phyloP scores from a whole-genome alignment of 2,113 vertebrate genomes.

The Blennius ocellaris region DNA sequence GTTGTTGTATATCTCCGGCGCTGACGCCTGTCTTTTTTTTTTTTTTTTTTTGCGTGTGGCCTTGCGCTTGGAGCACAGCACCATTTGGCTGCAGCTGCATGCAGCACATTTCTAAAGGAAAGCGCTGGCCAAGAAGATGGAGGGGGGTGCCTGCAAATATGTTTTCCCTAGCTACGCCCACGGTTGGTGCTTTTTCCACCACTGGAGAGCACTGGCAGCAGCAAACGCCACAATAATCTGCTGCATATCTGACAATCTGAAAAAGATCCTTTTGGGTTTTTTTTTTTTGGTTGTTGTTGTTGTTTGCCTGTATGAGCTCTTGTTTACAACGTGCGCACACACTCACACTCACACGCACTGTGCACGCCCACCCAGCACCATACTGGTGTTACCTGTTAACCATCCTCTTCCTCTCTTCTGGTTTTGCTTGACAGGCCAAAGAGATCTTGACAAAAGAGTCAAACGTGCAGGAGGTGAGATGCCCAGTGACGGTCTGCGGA shows the following conservation, averaged over 20 bases:
- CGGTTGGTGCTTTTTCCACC: conserved; percentile 32
- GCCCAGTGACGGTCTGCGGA: conserved; percentile 93
- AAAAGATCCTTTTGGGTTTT: too few relatives aligned
- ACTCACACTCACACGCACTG: too few relatives aligned
- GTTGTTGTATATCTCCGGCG: too few relatives aligned
- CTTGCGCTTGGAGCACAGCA: conserved; percentile 36
- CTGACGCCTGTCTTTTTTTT: neutral
- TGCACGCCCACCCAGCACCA: neutral
- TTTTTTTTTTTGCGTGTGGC: conserved; percentile 26
- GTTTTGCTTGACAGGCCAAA: conserved; percentile 87
- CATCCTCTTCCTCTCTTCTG: conserved; percentile 5
- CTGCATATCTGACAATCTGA: too few relatives aligned
- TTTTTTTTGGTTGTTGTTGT: too few relatives aligned
- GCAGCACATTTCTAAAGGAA: conserved; percentile 20
- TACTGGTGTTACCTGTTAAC: neutral
- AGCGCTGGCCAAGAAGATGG: conserved; percentile 59
- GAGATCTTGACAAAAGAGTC: conserved; percentile 98
- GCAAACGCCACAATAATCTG: neutral
- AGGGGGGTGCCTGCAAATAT: conserved; percentile 48
- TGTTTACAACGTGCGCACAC: neutral
- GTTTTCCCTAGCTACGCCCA: conserved; percentile 61
- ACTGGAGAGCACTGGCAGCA: conserved; percentile 20
- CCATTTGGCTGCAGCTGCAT: conserved; percentile 50
- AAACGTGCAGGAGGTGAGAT: conserved; percentile 97
- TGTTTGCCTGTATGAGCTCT: neutral